phyloP scores from a whole-genome alignment of 1,140 invertebrate species.

The Babylonia areolata region DNA sequence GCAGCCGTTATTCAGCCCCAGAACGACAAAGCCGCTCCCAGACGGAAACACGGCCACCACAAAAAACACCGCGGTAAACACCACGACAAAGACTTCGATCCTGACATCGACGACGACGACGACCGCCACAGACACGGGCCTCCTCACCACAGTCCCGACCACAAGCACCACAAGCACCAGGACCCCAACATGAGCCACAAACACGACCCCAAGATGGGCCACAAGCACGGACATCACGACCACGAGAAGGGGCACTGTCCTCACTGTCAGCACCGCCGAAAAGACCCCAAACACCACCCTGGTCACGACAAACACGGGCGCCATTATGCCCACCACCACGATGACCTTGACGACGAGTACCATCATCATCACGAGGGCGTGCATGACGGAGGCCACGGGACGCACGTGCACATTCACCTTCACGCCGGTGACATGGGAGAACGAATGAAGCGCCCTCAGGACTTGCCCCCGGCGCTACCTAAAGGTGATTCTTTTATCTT shows the following conservation, averaged over 20 bases:
- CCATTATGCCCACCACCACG: background rate
- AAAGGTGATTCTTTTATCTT: background rate
- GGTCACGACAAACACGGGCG: background rate
- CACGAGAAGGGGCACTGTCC: background rate
- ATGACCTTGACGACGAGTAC: background rate
- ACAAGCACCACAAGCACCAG: background rate
- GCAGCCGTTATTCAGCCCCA: background rate
- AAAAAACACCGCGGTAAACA: background rate
- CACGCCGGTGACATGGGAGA: background rate
- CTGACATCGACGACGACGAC: background rate
- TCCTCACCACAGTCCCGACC: background rate
- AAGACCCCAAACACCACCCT: background rate
- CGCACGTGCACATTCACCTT: constrained; percentile 23
- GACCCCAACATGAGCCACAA: constrained; percentile 12
- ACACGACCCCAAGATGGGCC: constrained; percentile 3
- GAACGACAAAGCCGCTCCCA: background rate
- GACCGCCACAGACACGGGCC: background rate
- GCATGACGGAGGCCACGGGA: background rate
- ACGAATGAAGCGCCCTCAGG: background rate
- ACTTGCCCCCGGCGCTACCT: background rate
- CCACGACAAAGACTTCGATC: background rate
- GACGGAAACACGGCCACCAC: background rate
- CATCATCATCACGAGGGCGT: background rate
- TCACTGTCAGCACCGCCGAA: background rate
- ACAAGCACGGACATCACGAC: constrained; percentile 10